Base-by-base conservation (phyloP, 2,888 invertebrate species). In the Vesta saturnalis region DNA sequence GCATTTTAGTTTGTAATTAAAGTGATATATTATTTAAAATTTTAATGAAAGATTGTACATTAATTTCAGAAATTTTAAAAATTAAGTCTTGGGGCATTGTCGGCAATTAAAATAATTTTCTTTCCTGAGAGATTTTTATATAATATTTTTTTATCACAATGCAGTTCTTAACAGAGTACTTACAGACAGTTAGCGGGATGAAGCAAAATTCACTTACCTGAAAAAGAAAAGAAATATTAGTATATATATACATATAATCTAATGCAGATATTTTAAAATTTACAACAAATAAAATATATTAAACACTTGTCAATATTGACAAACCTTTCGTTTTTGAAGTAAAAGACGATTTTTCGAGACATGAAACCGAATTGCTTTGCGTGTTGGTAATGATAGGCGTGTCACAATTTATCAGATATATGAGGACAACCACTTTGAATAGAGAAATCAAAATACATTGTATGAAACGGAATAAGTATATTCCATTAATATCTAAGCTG, bases 381-480 rank as follows among this genome's bases (percentile, higher is more conserved):
- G 15, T 49, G 49, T 19, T 19, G 49, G 10, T 49, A 49, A 49
- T 49, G 49, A 18, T 49, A 19, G 19, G 49, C 49, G 49, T 49
- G 49, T 19, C 49, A 19, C 49, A 19, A 15, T n/a, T 46, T 15
- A 49, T 49, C 49, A 49, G 18, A 49, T 49, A 49, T 49, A 19
- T 15, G 49, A 19, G 49, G 19, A 16, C 19, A 18, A 15, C 16
- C 19, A 49, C 14, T 47, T 60, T 35, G 22, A 39, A 39, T 39
- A 39, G 39, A 39, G 12, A 39, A 23, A 23, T 23, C 39, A 39
- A 39, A 39, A 39, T 39, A 39, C n/a, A n/a, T 23, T 23, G 23
- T 23, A 23, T 39, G 39, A 39, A 8, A 39, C 39, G n/a, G 4
- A 19, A 43, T 18, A 8, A 22, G 21, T 12, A 23, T 23, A 23